phyloP scores from a whole-genome alignment of 2,113 vertebrate genomes.

The Scolopax mira region DNA sequence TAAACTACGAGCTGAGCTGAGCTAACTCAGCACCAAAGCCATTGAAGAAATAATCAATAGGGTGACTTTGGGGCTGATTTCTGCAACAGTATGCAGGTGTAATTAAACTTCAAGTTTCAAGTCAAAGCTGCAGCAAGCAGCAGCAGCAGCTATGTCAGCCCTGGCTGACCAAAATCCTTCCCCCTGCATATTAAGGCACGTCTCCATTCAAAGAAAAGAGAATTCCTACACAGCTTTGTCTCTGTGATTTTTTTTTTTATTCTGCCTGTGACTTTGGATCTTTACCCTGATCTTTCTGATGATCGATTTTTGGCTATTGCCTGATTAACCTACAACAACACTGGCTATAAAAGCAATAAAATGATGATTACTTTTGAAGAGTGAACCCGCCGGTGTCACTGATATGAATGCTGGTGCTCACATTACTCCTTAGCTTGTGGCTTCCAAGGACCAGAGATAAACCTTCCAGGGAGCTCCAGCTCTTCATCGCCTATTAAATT shows the following conservation, averaged over 20 bases:
- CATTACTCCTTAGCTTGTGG: neutral
- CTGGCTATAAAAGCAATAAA: neutral
- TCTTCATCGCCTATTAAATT: neutral
- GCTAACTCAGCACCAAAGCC: neutral
- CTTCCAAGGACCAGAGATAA: neutral
- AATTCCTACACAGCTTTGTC: neutral
- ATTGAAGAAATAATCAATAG: neutral
- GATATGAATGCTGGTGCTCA: neutral
- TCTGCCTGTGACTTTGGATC: neutral
- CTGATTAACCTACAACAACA: neutral
- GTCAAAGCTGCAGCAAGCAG: neutral
- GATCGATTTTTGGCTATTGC: neutral
- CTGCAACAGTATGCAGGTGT: neutral
- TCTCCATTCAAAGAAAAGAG: neutral
- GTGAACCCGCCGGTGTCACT: neutral
- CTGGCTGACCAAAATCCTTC: neutral
- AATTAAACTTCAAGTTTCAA: neutral
- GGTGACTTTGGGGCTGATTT: neutral
- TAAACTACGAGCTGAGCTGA: neutral
- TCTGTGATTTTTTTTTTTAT: neutral
- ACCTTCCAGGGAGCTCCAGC: neutral
- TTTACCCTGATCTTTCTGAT: neutral
- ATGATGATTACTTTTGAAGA: fast-evolving
- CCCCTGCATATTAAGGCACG: too few species aligned
- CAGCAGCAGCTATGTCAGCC: neutral